Evolutionary conservation across 2,113 vertebrate genomes (phyloP), one percentile per base, ranked within the genome.

Genomic region (Coptodon bakossiorum): DNA sequence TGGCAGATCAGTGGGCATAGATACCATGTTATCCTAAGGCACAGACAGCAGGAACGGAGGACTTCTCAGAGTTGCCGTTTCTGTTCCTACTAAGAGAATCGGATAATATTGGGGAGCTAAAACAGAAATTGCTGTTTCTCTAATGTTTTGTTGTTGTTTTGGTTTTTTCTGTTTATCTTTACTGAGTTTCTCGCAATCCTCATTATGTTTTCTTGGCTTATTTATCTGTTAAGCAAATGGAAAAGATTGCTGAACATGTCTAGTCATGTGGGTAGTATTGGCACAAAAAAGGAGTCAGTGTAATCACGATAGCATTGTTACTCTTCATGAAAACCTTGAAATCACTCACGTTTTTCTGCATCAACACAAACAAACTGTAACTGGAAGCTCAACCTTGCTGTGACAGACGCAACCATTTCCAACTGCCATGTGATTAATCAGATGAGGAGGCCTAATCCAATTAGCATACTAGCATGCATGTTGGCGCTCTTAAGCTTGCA

Each of bases 391-490:
- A 82, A 86, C 52, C 56, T 52, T 80, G 4, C 81, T 68, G 80
- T 79, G 78, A 86, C 82, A 71, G 71, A 81, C 85, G 50, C 59
- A 86, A 45, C 71, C 61, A 68, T 73, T 89, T 90, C 43, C 22
- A 29, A 38, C 40, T 63, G 86, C 45, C 91, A 87, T 87, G 92
- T 87, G 93, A 94, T 91, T 94, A 93, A 94, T 94, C 84, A 92
- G 93, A 88, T 94, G 91, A 95, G 88, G 54, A 83, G 48, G 6
- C 40, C 66, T 90, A 94, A 95, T 95, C 94, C 95, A 94, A 94
- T 95, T 93, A 94, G 86, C 79, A 56, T 11, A 43, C 79, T 85
- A 87, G 92, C 82, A 87, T 66, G 82, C 57, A 24, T 83, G 84
- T 86, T 86, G 81, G 84, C 40, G 54, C 52, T 54, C 27, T 85